Evolutionary conservation across 2,797 vertebrate genomes (phyloP).

Genomic region (Megaceryle alcyon): DNA sequence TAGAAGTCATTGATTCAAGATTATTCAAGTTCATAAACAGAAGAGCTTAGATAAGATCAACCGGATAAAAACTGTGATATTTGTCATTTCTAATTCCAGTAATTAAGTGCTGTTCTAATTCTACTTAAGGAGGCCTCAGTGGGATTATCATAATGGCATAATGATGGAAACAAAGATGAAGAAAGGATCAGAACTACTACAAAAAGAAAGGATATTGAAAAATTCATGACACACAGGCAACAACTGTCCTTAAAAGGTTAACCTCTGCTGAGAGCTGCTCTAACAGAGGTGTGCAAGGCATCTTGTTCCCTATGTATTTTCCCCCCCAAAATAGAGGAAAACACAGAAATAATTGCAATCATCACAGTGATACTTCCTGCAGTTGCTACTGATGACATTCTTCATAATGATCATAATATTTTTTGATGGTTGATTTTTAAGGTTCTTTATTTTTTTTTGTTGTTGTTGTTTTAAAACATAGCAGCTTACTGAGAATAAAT

Average conservation of each 20-base stretch:
- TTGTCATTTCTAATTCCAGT: constrained; percentile 81
- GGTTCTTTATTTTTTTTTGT: too few relatives aligned
- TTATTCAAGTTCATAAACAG: constrained; percentile 77
- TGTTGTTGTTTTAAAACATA: neutral
- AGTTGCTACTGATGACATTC: neutral
- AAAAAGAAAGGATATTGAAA: constrained; percentile 74
- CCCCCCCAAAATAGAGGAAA: neutral
- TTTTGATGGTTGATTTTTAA: neutral
- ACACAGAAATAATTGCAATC: neutral
- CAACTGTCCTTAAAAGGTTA: constrained; percentile 48
- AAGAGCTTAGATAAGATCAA: constrained; percentile 75
- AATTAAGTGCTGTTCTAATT: constrained; percentile 81
- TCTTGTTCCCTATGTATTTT: neutral
- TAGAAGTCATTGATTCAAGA: constrained; percentile 75
- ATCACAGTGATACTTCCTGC: neutral
- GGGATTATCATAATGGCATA: constrained; percentile 80
- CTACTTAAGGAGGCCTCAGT: constrained; percentile 77
- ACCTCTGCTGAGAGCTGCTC: constrained; percentile 8
- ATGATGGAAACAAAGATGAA: constrained; percentile 76
- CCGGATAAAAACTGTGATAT: constrained; percentile 79
- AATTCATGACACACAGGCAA: constrained; percentile 69
- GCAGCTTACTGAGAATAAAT: neutral
- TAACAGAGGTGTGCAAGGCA: neutral
- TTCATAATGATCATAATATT: neutral
- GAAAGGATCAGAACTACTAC: constrained; percentile 75